Percentiles rank a stretch among this genome's conserved stretches.
Conservation (phyloP, 2,113 vertebrate species). For the Myotis brandtii region DNA sequence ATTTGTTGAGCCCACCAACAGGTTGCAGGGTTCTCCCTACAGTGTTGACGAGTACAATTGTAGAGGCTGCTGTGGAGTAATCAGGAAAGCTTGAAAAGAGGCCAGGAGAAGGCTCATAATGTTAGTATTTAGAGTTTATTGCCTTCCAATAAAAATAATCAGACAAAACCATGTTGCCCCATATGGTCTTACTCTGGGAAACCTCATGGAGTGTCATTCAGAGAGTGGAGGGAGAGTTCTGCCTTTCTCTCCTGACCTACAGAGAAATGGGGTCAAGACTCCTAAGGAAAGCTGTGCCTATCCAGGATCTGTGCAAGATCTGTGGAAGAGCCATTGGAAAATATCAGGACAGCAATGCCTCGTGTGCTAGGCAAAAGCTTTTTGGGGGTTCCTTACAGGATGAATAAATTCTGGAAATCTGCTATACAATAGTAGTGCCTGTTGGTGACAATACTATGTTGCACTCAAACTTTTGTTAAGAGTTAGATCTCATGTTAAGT, state of each 20-base stretch:
- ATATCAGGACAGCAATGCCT: constrained; percentile 24
- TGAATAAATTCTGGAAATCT: background rate
- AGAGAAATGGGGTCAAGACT: constrained; percentile 53
- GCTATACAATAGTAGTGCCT: background rate
- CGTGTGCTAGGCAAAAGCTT: background rate
- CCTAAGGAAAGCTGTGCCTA: constrained; percentile 64
- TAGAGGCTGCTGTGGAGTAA: constrained; percentile 61
- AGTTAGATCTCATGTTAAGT: background rate
- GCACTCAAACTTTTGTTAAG: background rate
- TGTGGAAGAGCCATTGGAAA: constrained; percentile 70
- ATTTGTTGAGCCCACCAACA: constrained; percentile 45
- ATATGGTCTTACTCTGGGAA: constrained; percentile 58
- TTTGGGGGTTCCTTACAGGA: background rate
- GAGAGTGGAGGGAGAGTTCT: constrained; percentile 59
- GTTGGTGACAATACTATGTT: background rate
- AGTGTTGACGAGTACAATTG: constrained; percentile 68
- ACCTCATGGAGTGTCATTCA: constrained; percentile 76
- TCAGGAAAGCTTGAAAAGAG: constrained; percentile 72
- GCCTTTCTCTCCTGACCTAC: constrained; percentile 58
- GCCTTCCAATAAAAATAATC: constrained; percentile 81
- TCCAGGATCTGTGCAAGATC: constrained; percentile 57
- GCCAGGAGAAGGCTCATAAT: constrained; percentile 73
- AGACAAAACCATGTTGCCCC: constrained; percentile 48
- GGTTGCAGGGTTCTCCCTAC: constrained; percentile 57
- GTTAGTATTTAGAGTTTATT: constrained; percentile 83